Evolutionary conservation across 2,113 vertebrate genomes (phyloP).

Genomic region (Planiliza haematocheilus): DNA sequence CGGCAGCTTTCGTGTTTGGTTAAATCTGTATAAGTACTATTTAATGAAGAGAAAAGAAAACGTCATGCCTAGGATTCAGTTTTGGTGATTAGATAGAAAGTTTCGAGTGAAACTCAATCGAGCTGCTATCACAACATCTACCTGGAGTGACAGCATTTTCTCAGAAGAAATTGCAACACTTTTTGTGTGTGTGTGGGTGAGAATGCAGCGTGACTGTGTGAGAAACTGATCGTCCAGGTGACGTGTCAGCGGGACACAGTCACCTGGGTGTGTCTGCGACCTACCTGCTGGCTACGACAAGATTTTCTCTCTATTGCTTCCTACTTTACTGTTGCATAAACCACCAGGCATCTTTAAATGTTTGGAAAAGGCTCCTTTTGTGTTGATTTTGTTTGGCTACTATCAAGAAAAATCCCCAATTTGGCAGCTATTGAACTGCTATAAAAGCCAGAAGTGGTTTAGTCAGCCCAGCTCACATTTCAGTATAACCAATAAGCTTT

Average conservation of each 20-base stretch:
- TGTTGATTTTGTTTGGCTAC: conserved; percentile 30
- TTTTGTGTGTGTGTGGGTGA: conserved; percentile 11
- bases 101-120: conserved; percentile 41
- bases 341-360: conserved; percentile 3
- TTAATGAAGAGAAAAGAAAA: neutral
- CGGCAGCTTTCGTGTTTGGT: conserved; percentile 20
- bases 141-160: conserved; percentile 5
- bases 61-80: neutral
- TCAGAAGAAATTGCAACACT: neutral
- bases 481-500: neutral
- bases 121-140: conserved; percentile 18
- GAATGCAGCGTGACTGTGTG: conserved; percentile 12
- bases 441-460: conserved; percentile 11
- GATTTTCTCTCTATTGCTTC: conserved; percentile 28
- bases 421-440: neutral
- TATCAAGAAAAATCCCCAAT: neutral
- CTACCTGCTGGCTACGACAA: neutral
- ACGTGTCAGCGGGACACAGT: conserved; percentile 12
- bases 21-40: neutral
- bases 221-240: conserved; percentile 19
- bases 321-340: neutral
- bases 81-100: neutral
- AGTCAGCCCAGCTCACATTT: conserved; percentile 13
- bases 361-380: conserved; percentile 5
- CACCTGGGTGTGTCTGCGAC: conserved; percentile 38